Percentiles rank a stretch among this genome's conserved stretches.
These are phyloP conservation scores for Nasonia giraulti DNA, from an alignment of 1,140 invertebrate species.

Conservation along the genomic window DNA sequence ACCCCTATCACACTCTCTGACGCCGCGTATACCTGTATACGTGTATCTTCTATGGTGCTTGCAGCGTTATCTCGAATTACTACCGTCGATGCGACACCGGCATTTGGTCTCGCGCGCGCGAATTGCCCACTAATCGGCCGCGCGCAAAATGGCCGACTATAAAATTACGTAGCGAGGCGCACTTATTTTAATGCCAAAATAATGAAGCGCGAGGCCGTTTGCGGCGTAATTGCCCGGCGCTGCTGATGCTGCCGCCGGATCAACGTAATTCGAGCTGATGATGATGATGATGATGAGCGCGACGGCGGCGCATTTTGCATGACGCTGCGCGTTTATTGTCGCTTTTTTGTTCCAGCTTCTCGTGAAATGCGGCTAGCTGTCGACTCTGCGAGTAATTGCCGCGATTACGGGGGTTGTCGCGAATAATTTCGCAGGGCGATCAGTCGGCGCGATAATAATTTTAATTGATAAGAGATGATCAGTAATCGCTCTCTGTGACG, in stretches of 20 bases:
- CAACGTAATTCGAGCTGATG: conserved; percentile 52
- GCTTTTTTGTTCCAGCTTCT: conserved; percentile 30
- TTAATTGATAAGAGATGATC: conserved; percentile 20
- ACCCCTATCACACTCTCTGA: background rate
- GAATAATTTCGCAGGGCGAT: background rate
- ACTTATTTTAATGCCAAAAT: conserved; percentile 62
- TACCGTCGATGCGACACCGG: conserved; percentile 48
- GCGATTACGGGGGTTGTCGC: conserved; percentile 1
- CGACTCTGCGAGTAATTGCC: conserved; percentile 18
- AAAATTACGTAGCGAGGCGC: conserved; percentile 62
- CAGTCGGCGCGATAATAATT: background rate
- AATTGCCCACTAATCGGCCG: conserved; percentile 55
- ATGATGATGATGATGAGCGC: conserved; percentile 12
- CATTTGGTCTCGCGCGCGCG: background rate
- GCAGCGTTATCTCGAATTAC: conserved; percentile 57
- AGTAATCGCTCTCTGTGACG: background rate
- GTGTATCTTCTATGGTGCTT: background rate
- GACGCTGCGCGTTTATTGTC: conserved; percentile 17
- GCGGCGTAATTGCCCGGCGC: conserved; percentile 43
- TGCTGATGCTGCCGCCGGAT: conserved; percentile 36
- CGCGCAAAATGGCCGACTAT: conserved; percentile 59
- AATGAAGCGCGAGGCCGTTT: conserved; percentile 58
- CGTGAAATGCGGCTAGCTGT: background rate
- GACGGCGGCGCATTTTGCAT: background rate
- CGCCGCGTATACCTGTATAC: background rate